Evolutionary conservation across 2,113 vertebrate genomes (phyloP), one percentile per base, ranked within the genome.

Genomic region (Larimichthys polyactis): DNA sequence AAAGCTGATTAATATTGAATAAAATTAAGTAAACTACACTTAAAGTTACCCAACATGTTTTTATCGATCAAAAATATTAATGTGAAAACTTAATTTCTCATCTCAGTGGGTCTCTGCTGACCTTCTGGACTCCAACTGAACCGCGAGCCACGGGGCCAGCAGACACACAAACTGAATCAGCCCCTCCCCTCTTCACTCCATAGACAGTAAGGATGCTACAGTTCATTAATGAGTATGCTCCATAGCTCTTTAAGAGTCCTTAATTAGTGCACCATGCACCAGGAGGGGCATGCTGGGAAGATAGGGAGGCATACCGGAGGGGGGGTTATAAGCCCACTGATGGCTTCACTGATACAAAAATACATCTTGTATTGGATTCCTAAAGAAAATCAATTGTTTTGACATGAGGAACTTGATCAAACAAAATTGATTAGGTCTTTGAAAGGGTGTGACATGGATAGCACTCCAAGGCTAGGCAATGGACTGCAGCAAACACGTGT

Each of bases 201-300:
- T 6, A 70, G 87, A 93, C 90, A 91, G 93, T 90, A 87, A 90
- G 85, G 92, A 93, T 91, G 91, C 89, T 94, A 83, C 81, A 91
- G 93, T 93, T 92, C 83, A 72, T 90, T 95, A 94, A 94, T 92
- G 94, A 95, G 90, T 89, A 59, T 81, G 78, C 88, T 93, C 72
- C 75, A 59, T 83, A 66, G 86, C 92, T 86, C 87, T 91, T 89
- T 77, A 91, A 94, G 89, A 93, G 90, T 91, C 84, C 82, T 90
- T 94, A 95, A 95, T 95, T 95, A 94, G 87, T 91, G 85, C 92
- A 89, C 49, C 75, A 63, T 52, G 59, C 81, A 86, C 36, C 11
- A 66, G 89, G 79, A 86, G 83, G 82, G 68, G 86, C 65, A 57
- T 73, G 84, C 79, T 78, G 85, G 88, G 82, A 74, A 68, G 82